Percentiles rank a stretch among this genome's conserved stretches.
Conservation (phyloP, 1,140 invertebrate genomes). For the Drosophila parvula region DNA sequence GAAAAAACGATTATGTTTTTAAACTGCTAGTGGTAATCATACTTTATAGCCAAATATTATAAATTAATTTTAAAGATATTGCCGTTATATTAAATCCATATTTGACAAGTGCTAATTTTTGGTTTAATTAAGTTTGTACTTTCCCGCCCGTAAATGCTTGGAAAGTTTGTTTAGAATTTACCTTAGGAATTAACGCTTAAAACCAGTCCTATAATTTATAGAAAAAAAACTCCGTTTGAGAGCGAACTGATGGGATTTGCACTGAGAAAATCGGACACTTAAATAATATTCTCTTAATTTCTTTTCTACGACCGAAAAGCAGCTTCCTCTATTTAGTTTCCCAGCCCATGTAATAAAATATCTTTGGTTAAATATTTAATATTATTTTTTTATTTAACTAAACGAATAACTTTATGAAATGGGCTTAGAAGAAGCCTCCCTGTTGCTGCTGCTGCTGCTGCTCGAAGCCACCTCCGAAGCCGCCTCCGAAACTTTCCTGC, state of each 20-base stretch:
- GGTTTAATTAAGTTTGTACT: neutral
- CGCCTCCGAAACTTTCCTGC: conserved; percentile 19
- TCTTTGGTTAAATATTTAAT: neutral
- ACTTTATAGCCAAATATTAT: neutral
- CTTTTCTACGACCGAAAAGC: neutral
- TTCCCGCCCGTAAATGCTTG: neutral
- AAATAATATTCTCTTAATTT: no score
- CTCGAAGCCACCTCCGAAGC: conserved; percentile 14
- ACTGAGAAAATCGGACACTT: neutral
- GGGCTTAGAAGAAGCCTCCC: conserved; percentile 9
- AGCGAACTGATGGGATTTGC: neutral
- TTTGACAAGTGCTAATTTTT: conserved; percentile 9
- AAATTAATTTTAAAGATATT: neutral
- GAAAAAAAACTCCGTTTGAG: neutral
- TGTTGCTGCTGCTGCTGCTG: conserved; percentile 29
- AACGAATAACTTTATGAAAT: no score
- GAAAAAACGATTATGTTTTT: rapidly evolving
- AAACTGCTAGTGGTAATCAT: no score
- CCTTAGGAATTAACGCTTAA: neutral
- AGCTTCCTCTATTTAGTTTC: neutral
- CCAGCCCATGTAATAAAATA: neutral
- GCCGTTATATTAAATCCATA: neutral
- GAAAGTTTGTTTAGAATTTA: neutral
- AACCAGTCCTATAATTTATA: neutral
- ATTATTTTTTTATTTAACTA: neutral